Base-by-base conservation (phyloP, 2,113 vertebrate genomes). In the Cyanoliseus patagonus region DNA sequence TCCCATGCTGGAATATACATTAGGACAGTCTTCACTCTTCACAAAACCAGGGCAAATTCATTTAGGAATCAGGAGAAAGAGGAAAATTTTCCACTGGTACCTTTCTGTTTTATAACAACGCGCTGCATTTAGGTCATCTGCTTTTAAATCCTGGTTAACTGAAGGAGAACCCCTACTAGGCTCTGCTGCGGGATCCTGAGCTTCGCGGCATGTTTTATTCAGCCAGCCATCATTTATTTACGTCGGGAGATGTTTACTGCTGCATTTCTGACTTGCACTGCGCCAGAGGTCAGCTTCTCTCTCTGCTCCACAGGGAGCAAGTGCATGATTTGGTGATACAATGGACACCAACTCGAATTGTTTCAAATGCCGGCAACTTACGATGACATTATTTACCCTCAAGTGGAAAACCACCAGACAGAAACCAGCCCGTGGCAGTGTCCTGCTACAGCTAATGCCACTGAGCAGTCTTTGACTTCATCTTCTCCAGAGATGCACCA, bases 191-290 rank as follows among this genome's bases (percentile, higher is more conserved):
- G 23, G 75, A 42, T 11, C 35, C 79, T 20, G 30, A 78, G 85
- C 70, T 85, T 83, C 66, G 52, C 35, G 80, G 83, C 92, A 94
- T 94, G 75, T 94, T 96, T 96, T 83, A 95, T 97, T 94, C 62
- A 96, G 74, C 84, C 77, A 94, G 67, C 37, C 80, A 95, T 86
- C 10, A 94, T 83, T 96, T 94, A 96, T 94, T 93, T 79, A 90
- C 20, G 66, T 24, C 28, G 83, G 52, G 75, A 82, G 72, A 82
- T 24, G 84, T 92, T 92, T 62, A 83, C 77, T 88, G 70, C 67
- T 77, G 42, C 78, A 59, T 78, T 85, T 91, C 84, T 91, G 86
- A 33, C 81, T 88, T 90, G 16, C 63, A 15, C 35, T 39, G 64
- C 68, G 35, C 4, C 42, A 33, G 37, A 66, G 67, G 74, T 75